Evolutionary conservation across 2,888 invertebrate species (phyloP).

Genomic region (Diaprepes abbreviatus): DNA sequence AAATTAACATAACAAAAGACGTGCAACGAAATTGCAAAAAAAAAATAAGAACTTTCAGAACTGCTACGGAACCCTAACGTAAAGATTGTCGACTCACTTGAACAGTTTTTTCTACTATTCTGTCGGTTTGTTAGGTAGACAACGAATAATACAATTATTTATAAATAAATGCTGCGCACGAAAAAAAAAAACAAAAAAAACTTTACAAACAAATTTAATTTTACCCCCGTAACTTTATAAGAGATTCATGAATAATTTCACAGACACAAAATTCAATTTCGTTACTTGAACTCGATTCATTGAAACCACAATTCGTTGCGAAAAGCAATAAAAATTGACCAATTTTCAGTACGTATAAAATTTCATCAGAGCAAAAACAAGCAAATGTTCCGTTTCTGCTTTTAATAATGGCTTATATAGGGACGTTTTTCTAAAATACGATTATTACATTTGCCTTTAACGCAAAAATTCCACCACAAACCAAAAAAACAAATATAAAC

Average conservation of each 20-base stretch:
- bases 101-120: too few relatives aligned
- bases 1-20: too few relatives aligned
- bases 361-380: slow-evolving; percentile 12
- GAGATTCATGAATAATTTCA: not conserved
- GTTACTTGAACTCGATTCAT: not conserved
- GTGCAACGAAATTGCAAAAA: too few relatives aligned
- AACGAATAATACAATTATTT: too few relatives aligned
- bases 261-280: not conserved
- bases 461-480: not conserved
- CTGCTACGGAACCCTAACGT: too few relatives aligned
- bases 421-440: slow-evolving; percentile 1
- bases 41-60: too few relatives aligned
- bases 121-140: too few relatives aligned
- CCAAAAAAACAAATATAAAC: not conserved
- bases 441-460: not conserved
- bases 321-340: slow-evolving; percentile 8
- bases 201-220: too few relatives aligned
- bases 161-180: too few relatives aligned
- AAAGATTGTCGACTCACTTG: too few relatives aligned
- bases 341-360: slow-evolving; percentile 1
- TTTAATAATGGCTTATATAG: not conserved
- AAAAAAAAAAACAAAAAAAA: too few relatives aligned
- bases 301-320: not conserved
- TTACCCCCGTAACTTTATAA: too few relatives aligned
- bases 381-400: slow-evolving; percentile 10